Conservation (phyloP, 2,797 vertebrate species). For the Arrhamphus sclerolepis region DNA sequence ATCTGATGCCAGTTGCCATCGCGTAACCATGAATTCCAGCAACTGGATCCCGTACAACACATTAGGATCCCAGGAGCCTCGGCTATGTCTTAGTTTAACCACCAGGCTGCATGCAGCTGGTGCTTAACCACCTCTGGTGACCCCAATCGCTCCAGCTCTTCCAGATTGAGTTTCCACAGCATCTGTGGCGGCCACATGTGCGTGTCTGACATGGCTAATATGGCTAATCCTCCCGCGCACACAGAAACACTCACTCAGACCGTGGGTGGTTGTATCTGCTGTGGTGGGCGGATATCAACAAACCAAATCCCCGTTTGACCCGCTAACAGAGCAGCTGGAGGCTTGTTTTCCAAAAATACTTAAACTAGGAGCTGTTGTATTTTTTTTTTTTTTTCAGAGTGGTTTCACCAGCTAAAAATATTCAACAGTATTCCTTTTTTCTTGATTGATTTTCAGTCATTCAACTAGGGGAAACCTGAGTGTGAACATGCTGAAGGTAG, state of each 20-base stretch:
- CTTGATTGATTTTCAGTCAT: too few species aligned
- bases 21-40: conserved; percentile 15
- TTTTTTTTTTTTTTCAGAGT: neutral
- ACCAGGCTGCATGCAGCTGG: conserved; percentile 17
- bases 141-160: conserved; percentile 44
- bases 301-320: conserved; percentile 56
- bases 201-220: conserved; percentile 62
- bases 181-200: conserved; percentile 61
- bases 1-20: conserved; percentile 16
- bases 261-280: conserved; percentile 32
- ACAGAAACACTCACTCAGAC: conserved; percentile 16
- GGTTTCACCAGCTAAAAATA: neutral
- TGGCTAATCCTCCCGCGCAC: conserved; percentile 40
- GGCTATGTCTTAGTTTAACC: neutral
- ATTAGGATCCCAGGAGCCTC: conserved; percentile 6
- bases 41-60: conserved; percentile 1
- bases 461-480: too few species aligned
- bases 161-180: conserved; percentile 63
- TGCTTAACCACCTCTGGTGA: conserved; percentile 47
- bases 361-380: neutral
- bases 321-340: conserved; percentile 41
- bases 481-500: too few species aligned
- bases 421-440: too few species aligned
- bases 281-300: conserved; percentile 40
- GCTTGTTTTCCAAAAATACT: conserved; percentile 1